Base-by-base conservation (phyloP, 2,888 invertebrate genomes). In the Ctena decussata region DNA sequence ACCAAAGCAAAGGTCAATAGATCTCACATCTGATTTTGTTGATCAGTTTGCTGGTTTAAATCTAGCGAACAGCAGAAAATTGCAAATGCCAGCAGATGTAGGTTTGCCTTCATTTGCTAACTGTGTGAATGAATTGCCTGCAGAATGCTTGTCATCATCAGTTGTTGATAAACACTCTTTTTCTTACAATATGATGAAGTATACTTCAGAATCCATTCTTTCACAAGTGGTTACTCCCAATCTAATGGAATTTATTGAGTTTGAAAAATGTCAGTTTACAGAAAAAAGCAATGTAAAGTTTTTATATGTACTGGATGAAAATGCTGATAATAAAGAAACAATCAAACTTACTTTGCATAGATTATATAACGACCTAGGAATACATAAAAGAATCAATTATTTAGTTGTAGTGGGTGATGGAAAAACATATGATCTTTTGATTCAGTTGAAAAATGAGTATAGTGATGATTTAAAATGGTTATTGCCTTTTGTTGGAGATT, bases 351-450 rank as follows among this genome's bases (percentile, higher is more conserved):
- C 53, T 24, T n/a, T 53, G 5, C 5, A 53, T 24, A 53, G 21
- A 24, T 15, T 53, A 21, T 53, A 53, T 53, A 5, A 53, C 21
- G 53, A 53, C n/a, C n/a, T 53, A n/a, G 24, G 53, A 18, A n/a
- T 53, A 5, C 18, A 53, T 53, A 53, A 53, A 53, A 8, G 21
- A 53, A 53, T 53, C 6, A 53, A 53, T 15, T 53, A 53, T n/a
- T 24, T 53, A 6, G 53, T 53, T 24, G 24, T 53, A n/a, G 53
- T 53, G 6, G 53, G 53, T n/a, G 44, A 72, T 41, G 72, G 72
- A 24, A 72, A 72, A 39, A 72, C 41, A 0, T 72, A 72, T 72
- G 72, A 72, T 70, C 72, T 39, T 41, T 41, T 72, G n/a, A 39
- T 72, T n/a, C 39, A 72, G 30, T 24, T 72, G 5, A 72, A 72